Conservation (phyloP, 2,797 vertebrate genomes). For the Argyrosomus regius region DNA sequence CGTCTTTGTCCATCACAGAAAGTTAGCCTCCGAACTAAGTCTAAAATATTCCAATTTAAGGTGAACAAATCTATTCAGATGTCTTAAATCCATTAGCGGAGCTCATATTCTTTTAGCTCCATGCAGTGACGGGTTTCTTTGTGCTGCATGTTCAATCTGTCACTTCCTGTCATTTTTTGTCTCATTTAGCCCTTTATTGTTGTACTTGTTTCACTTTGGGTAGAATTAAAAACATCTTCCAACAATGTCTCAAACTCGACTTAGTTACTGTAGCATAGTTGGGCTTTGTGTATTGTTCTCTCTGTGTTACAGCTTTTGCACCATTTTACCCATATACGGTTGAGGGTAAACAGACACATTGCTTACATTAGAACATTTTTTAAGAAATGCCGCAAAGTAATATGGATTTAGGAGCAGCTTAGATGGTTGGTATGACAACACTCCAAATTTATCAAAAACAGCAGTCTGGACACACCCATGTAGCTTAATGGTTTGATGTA, state of each 20-base stretch:
- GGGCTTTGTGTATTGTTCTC: neutral
- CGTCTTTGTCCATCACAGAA: neutral
- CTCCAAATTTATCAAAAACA: neutral
- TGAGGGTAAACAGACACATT: neutral
- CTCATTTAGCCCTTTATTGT: constrained; percentile 10
- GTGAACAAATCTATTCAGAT: constrained; percentile 10
- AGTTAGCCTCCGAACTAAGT: neutral
- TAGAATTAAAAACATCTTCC: neutral
- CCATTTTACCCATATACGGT: neutral
- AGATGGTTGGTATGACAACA: neutral
- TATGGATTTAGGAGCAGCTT: too few relatives aligned
- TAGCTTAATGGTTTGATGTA: too few relatives aligned
- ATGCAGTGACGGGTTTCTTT: constrained; percentile 28
- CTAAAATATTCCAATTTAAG: neutral
- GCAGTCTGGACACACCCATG: too few relatives aligned
- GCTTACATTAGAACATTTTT: neutral
- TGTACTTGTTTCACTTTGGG: neutral
- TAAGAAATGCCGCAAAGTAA: too few relatives aligned
- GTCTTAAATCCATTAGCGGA: constrained; percentile 28
- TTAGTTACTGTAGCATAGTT: neutral
- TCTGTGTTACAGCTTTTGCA: neutral
- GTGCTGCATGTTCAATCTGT: neutral
- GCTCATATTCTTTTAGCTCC: constrained; percentile 1
- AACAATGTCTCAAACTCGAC: neutral
- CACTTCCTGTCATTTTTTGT: constrained; percentile 21